Conservation (phyloP, 1,140 invertebrate genomes). For the Zaprionus kolodkinae region DNA sequence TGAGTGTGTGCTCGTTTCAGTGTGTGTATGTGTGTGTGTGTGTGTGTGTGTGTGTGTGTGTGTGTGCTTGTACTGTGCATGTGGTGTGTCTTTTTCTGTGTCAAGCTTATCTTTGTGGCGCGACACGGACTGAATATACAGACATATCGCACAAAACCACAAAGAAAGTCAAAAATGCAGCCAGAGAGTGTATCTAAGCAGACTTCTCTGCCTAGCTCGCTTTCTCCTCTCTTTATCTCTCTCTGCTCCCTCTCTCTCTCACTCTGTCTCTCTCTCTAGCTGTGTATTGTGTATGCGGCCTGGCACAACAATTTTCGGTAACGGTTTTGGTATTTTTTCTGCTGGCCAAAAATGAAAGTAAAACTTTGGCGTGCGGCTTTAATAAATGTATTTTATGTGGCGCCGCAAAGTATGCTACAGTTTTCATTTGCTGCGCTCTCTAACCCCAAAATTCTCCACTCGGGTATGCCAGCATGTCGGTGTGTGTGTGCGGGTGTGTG, state of each 20-base stretch:
- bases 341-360: conserved; percentile 42
- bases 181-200: background rate
- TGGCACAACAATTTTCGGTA: conserved; percentile 44
- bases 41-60: conserved; percentile 16
- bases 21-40: background rate
- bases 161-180: conserved; percentile 47
- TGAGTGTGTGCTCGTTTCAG: background rate
- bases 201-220: background rate
- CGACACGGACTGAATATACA: conserved; percentile 12
- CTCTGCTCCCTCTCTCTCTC: background rate
- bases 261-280: background rate
- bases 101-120: conserved; percentile 51
- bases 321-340: conserved; percentile 1
- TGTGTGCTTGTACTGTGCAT: conserved; percentile 17
- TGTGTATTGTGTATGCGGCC: conserved; percentile 11
- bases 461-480: background rate
- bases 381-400: conserved; percentile 30
- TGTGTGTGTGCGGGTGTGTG: background rate
- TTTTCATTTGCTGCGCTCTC: conserved; percentile 22
- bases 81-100: conserved; percentile 46
- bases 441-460: conserved; percentile 2
- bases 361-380: conserved; percentile 43
- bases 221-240: background rate
- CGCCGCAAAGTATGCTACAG: conserved; percentile 37
- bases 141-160: conserved; percentile 17